phyloP scores from a whole-genome alignment of 2,888 invertebrate genomes.

The Athripsodes cinereus region DNA sequence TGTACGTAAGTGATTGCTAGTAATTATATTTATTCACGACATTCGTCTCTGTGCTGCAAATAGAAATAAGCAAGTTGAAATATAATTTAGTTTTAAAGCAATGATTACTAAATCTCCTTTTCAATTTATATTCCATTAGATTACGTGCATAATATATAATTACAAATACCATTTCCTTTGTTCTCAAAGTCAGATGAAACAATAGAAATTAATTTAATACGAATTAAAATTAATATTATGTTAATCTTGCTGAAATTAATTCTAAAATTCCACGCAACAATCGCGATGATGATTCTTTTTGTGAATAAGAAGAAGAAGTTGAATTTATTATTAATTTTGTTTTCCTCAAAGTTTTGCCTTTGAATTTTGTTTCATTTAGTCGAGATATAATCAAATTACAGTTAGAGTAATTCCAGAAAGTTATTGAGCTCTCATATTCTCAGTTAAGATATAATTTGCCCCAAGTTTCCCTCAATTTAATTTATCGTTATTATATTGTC shows the following conservation, averaged over 20 bases:
- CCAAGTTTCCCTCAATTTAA: neutral
- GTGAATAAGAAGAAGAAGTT: neutral
- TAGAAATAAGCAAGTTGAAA: no score
- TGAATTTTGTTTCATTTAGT: neutral
- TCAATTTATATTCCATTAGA: no score
- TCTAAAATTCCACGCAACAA: neutral
- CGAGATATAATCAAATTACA: neutral
- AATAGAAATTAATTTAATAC: neutral
- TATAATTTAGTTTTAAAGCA: no score
- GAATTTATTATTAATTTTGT: slow-evolving; percentile 2
- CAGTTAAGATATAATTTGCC: neutral
- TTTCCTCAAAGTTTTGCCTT: neutral
- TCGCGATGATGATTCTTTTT: neutral
- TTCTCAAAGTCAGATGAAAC: no score
- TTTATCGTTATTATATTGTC: neutral
- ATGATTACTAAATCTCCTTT: no score
- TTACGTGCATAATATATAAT: no score
- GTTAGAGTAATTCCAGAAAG: slow-evolving; percentile 2
- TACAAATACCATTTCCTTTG: no score
- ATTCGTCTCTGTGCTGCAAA: no score
- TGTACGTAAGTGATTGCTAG: no score
- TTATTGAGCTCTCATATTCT: neutral
- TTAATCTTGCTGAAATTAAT: neutral
- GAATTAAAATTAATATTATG: neutral
- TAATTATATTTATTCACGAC: no score